phyloP scores from a whole-genome alignment of 2,797 vertebrate genomes.

The Epinephelus malabaricus region DNA sequence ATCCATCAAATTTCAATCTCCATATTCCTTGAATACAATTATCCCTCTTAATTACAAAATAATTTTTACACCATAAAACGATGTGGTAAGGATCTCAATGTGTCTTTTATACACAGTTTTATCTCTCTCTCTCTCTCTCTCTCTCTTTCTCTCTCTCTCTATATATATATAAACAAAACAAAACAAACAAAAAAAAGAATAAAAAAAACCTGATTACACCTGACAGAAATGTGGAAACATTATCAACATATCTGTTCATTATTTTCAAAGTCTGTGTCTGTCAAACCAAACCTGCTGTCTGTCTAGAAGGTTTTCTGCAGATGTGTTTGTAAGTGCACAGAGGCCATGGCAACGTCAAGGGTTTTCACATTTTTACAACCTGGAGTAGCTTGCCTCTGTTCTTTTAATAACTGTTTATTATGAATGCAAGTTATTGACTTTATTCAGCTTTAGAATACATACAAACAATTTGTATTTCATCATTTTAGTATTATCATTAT shows the following conservation, averaged over 20 bases:
- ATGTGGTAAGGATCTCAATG: conserved; percentile 54
- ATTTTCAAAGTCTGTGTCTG: too few species aligned
- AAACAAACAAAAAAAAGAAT: conserved; percentile 5
- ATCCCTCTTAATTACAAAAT: conserved; percentile 65
- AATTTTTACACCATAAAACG: conserved; percentile 74
- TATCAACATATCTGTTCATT: neutral
- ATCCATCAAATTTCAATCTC: conserved; percentile 45
- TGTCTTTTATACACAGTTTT: conserved; percentile 47
- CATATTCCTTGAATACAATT: conserved; percentile 80
- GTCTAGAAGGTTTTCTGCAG: neutral
- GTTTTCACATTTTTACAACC: conserved; percentile 3
- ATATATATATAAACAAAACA: too few species aligned
- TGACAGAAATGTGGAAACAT: conserved; percentile 6
- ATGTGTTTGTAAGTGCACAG: neutral
- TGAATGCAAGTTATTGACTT: neutral
- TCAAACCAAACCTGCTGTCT: neutral
- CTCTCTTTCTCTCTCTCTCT: too few species aligned
- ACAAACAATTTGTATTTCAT: neutral
- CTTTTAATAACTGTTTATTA: neutral
- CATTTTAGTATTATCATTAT: neutral
- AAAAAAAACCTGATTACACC: conserved; percentile 17
- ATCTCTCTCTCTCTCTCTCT: neutral
- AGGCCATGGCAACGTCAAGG: neutral
- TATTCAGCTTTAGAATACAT: neutral
- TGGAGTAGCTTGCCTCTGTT: neutral